Percentiles rank a stretch among this genome's conserved stretches.
Conservation (phyloP, 2,888 invertebrate species). For the Laspeyria flexula region DNA sequence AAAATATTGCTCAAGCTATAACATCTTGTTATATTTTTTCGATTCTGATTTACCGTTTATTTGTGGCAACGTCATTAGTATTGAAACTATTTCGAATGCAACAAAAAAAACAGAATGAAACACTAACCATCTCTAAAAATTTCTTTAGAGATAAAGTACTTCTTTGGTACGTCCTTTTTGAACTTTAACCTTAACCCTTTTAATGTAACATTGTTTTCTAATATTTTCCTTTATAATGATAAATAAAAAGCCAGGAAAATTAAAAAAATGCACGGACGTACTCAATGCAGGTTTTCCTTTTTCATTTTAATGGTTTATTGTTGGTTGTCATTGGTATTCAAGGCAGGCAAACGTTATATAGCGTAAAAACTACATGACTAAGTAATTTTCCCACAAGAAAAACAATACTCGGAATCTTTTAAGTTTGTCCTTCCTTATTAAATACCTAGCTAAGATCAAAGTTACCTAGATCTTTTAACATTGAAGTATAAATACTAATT, state of each 20-base stretch:
- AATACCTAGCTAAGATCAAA: too few species aligned
- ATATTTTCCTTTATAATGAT: too few species aligned
- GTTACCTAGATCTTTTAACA: too few species aligned
- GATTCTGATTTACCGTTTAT: conserved; percentile 35
- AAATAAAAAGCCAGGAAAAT: too few species aligned
- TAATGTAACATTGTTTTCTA: too few species aligned
- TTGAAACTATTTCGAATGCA: neutral
- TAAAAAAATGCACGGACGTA: too few species aligned
- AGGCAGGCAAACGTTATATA: neutral
- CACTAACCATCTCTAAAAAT: too few species aligned
- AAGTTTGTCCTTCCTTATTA: neutral
- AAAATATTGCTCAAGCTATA: conserved; percentile 24
- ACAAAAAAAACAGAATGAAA: too few species aligned
- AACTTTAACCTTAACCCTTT: too few species aligned
- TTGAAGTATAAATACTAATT: too few species aligned
- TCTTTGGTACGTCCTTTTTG: too few species aligned
- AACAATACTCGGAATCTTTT: neutral
- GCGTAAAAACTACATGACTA: neutral
- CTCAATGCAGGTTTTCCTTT: neutral
- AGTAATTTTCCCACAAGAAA: neutral
- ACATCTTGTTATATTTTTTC: conserved; percentile 26
- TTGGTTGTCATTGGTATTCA: neutral
- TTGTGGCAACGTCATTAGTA: conserved; percentile 26
- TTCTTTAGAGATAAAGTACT: too few species aligned
- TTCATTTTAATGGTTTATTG: neutral